Percentiles rank a stretch among this genome's conserved stretches.
phyloP scores from a whole-genome alignment of 2,888 invertebrate species.

The Drosophila percnosoma region DNA sequence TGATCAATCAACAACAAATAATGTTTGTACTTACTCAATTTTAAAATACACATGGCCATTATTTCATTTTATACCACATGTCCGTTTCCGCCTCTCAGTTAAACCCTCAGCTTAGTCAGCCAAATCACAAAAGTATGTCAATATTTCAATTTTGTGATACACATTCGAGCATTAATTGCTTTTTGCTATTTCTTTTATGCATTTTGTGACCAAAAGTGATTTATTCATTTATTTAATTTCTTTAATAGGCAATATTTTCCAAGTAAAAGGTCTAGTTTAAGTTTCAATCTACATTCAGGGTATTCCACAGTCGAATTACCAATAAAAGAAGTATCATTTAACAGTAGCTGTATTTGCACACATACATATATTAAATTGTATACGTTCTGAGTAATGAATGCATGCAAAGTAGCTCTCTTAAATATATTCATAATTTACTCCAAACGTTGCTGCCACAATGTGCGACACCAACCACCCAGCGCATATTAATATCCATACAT shows the following conservation, averaged over 20 bases:
- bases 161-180: background rate
- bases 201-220: background rate
- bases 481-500: conserved; percentile 4
- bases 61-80: background rate
- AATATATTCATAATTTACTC: conserved; percentile 38
- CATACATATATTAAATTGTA: conserved; percentile 39
- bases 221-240: background rate
- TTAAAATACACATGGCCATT: background rate
- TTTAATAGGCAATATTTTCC: background rate
- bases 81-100: background rate
- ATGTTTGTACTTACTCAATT: background rate
- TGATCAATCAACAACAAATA: background rate
- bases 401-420: conserved; percentile 33
- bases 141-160: background rate
- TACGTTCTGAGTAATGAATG: conserved; percentile 20
- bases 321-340: background rate
- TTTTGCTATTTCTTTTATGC: background rate
- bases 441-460: conserved; percentile 18
- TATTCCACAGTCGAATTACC: conserved; percentile 3
- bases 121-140: background rate
- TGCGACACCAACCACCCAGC: background rate
- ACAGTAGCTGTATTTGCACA: background rate
- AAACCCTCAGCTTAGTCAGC: background rate
- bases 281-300: background rate
- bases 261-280: background rate